Conservation (phyloP, 2,113 vertebrate genomes). For the Hippocampus zosterae region DNA sequence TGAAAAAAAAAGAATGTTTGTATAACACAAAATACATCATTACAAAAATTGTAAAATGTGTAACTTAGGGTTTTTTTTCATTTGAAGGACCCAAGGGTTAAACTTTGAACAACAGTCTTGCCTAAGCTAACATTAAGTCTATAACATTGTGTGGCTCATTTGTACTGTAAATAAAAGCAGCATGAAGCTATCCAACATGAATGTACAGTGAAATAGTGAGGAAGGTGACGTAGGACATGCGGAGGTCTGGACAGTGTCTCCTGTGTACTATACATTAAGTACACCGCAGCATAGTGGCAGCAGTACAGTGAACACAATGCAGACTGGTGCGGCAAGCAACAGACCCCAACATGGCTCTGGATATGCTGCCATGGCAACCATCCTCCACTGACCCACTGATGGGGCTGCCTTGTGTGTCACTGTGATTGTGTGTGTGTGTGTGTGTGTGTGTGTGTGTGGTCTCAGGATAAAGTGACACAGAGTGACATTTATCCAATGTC, state of each 20-base stretch:
- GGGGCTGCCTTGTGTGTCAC: conserved; percentile 58
- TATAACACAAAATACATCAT: too few species aligned
- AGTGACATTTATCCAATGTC: neutral
- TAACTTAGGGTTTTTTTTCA: too few species aligned
- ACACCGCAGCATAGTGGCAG: conserved; percentile 18
- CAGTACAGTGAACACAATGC: conserved; percentile 32
- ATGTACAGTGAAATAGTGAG: neutral
- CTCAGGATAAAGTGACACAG: neutral
- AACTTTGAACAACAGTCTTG: neutral
- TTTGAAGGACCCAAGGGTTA: too few species aligned
- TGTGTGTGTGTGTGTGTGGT: neutral
- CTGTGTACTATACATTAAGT: neutral
- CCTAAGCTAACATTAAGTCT: neutral
- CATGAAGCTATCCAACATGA: neutral
- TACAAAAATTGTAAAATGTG: too few species aligned
- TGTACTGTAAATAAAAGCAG: neutral
- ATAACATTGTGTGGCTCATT: neutral
- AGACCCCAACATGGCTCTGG: conserved; percentile 62
- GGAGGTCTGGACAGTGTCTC: neutral
- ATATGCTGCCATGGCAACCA: conserved; percentile 76
- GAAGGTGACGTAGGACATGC: conserved; percentile 6
- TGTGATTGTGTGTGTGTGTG: conserved; percentile 41
- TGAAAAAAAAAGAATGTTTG: too few species aligned
- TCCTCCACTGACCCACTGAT: conserved; percentile 70
- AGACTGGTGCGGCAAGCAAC: conserved; percentile 49